Conservation (phyloP, 1,140 invertebrate genomes). For the Leptoteleia sp. region DNA sequence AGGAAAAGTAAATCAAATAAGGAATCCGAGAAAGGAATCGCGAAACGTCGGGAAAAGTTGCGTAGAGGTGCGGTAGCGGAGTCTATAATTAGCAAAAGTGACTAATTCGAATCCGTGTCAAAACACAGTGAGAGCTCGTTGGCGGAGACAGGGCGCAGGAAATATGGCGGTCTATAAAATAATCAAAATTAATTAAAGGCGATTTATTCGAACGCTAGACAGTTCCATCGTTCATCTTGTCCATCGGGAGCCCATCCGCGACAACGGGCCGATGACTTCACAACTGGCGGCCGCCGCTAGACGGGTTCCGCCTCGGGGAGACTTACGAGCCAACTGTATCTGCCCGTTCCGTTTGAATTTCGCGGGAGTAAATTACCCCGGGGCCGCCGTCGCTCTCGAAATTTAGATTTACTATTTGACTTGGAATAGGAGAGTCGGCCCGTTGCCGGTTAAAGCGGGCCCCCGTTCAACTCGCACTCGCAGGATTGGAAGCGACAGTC, state of each 20-base stretch:
- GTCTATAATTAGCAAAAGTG: constrained; percentile 37
- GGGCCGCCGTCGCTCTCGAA: constrained; percentile 27
- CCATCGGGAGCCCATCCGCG: constrained; percentile 31
- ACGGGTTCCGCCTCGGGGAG: constrained; percentile 42
- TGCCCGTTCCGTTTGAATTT: constrained; percentile 51
- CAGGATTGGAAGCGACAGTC: constrained; percentile 66
- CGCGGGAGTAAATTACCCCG: constrained; percentile 57
- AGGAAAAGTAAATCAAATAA: too few species aligned
- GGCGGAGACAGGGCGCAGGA: constrained; percentile 20
- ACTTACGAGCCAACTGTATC: constrained; percentile 53
- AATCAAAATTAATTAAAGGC: constrained; percentile 56
- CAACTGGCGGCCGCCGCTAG: constrained; percentile 23
- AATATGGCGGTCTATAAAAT: constrained; percentile 38
- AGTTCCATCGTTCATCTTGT: constrained; percentile 51
- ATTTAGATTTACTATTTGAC: constrained; percentile 63
- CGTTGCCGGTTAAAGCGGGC: constrained; percentile 48
- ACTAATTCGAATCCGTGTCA: constrained; percentile 34
- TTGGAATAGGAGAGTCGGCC: constrained; percentile 48
- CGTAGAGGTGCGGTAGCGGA: too few species aligned
- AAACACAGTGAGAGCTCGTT: constrained; percentile 32
- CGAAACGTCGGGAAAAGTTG: too few species aligned
- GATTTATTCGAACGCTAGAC: constrained; percentile 41
- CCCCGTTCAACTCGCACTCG: constrained; percentile 34
- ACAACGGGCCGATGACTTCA: constrained; percentile 47
- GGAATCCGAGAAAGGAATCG: too few species aligned